Percentiles rank a stretch among this genome's conserved stretches.
phyloP scores from a whole-genome alignment of 2,113 vertebrate genomes.

The Cyanocitta stelleri region DNA sequence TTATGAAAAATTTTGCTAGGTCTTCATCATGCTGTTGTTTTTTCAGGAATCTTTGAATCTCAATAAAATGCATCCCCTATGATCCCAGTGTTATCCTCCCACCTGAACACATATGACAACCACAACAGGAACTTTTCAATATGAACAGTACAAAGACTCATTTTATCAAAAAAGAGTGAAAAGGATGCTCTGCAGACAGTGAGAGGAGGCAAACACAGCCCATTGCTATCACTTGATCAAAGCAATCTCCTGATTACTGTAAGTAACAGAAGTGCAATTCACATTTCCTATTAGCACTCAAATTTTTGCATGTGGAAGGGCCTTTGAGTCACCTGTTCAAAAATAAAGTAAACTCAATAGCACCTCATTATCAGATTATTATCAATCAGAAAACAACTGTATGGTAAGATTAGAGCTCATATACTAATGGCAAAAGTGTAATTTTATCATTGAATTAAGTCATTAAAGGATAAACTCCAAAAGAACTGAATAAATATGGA shows the following conservation, averaged over 20 bases:
- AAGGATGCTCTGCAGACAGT: background rate
- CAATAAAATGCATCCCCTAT: background rate
- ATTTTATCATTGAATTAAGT: background rate
- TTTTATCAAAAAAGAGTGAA: background rate
- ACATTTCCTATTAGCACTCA: background rate
- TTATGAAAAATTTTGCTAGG: background rate
- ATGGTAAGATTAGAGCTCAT: background rate
- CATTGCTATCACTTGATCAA: background rate
- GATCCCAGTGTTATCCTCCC: background rate
- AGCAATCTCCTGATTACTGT: background rate
- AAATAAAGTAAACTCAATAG: background rate
- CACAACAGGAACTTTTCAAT: background rate
- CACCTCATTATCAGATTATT: background rate
- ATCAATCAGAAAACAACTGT: background rate
- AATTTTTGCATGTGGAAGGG: background rate
- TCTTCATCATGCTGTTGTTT: background rate
- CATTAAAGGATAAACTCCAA: background rate
- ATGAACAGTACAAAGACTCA: background rate
- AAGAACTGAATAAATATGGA: background rate
- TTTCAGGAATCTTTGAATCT: background rate
- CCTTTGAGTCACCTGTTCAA: background rate
- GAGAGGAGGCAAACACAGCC: background rate
- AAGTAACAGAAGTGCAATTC: background rate
- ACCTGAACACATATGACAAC: background rate
- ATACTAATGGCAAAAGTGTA: background rate